A percentile compares a stretch with the other conserved stretches of the same genome.
Evolutionary conservation across 2,888 invertebrate genomes (phyloP).

Genomic region (Dastarcus helophoroides): DNA sequence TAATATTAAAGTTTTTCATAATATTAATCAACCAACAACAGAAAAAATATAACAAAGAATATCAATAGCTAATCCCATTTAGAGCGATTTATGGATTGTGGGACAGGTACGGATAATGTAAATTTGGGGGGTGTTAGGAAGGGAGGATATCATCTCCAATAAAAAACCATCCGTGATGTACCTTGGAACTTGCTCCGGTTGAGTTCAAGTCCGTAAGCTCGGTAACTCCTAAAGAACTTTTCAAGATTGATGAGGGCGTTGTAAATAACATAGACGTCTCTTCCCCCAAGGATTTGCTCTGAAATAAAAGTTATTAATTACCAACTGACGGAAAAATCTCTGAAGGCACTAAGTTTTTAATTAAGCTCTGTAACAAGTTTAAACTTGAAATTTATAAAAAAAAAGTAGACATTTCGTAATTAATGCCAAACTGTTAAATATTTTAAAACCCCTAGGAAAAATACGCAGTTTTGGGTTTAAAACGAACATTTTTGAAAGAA

Average conservation of each 20-base stretch:
- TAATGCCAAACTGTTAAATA: too few relatives aligned
- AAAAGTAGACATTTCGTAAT: too few relatives aligned
- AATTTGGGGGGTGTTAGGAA: slow-evolving; percentile 14
- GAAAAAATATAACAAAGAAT: slow-evolving; percentile 2
- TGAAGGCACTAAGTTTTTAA: too few relatives aligned
- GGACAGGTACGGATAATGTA: background rate
- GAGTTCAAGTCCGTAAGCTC: slow-evolving; percentile 48
- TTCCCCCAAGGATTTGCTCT: slow-evolving; percentile 77
- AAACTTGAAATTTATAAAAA: too few relatives aligned
- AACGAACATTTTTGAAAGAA: too few relatives aligned
- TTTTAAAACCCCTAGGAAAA: too few relatives aligned
- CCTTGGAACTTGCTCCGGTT: slow-evolving; percentile 35
- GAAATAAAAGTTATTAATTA: slow-evolving; percentile 43
- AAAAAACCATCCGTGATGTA: slow-evolving; percentile 31
- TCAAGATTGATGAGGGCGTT: slow-evolving; percentile 79
- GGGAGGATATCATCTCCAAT: slow-evolving; percentile 30
- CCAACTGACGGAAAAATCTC: too few relatives aligned
- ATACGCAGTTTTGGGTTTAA: too few relatives aligned
- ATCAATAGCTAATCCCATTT: background rate
- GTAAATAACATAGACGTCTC: slow-evolving; percentile 73
- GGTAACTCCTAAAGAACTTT: slow-evolving; percentile 62
- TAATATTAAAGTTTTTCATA: slow-evolving; percentile 1
- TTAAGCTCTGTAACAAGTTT: too few relatives aligned
- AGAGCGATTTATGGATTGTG: background rate
- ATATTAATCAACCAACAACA: slow-evolving; percentile 5